Conservation (phyloP, 2,888 invertebrate species). For the Spilosoma lubricipeda region DNA sequence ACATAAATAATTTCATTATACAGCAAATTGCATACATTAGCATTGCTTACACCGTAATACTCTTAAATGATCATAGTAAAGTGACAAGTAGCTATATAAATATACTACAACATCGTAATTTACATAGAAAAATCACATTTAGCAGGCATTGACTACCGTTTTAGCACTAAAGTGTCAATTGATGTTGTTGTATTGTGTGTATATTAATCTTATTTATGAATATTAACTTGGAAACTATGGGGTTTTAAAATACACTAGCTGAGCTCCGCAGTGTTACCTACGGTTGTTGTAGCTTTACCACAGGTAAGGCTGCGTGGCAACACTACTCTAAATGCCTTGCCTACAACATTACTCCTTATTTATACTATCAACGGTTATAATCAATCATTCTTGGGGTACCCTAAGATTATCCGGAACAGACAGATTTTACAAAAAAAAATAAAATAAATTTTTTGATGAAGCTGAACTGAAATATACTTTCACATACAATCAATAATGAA, state of each 20-base stretch:
- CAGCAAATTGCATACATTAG: neutral
- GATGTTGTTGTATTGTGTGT: constrained; percentile 24
- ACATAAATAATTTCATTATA: constrained; percentile 1
- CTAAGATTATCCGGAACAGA: no score
- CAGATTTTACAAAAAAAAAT: no score
- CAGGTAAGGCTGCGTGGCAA: no score
- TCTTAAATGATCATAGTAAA: neutral
- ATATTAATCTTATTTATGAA: constrained; percentile 37
- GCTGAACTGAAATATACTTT: no score
- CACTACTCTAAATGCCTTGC: no score
- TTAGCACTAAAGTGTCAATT: constrained; percentile 46
- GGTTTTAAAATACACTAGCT: neutral
- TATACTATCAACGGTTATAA: no score
- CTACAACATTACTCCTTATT: no score
- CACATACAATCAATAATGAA: no score
- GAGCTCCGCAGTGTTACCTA: no score
- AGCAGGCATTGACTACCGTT: constrained; percentile 33
- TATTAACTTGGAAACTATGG: neutral
- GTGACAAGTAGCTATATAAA: neutral
- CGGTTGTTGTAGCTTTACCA: no score
- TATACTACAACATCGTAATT: neutral
- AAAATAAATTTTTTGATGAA: no score
- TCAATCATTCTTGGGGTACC: no score
- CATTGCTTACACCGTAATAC: neutral
- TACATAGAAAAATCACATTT: constrained; percentile 13